Percentiles rank a stretch among this genome's conserved stretches.
Evolutionary conservation across 2,888 invertebrate genomes (phyloP).

Genomic region (Phyllotreta cruciferae): DNA sequence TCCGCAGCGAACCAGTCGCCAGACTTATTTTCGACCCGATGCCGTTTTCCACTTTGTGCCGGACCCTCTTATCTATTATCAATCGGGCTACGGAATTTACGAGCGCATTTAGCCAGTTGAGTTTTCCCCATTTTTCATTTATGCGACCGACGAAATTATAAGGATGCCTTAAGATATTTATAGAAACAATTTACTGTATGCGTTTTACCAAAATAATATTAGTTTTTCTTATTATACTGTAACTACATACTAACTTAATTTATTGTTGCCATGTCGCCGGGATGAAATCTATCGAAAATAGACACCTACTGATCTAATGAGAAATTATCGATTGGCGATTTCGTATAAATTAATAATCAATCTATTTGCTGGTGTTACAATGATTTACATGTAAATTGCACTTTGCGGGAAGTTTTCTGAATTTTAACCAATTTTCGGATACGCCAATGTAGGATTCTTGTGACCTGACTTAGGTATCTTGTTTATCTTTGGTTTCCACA

Average conservation of each 20-base stretch:
- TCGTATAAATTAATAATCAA: no score
- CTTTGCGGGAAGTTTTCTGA: neutral
- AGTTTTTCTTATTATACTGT: no score
- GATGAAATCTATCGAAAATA: no score
- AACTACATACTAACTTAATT: no score
- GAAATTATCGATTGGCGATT: no score
- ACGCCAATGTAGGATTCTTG: slow-evolving; percentile 10
- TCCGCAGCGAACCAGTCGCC: slow-evolving; percentile 31
- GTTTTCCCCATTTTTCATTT: no score
- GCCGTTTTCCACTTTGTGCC: slow-evolving; percentile 9
- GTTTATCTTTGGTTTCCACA: slow-evolving; percentile 13
- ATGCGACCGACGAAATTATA: no score
- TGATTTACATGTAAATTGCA: slow-evolving; percentile 10
- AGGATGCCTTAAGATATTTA: no score
- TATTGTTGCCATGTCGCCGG: no score
- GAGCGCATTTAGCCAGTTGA: slow-evolving; percentile 8
- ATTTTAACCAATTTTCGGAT: neutral
- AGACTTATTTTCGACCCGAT: slow-evolving; percentile 31
- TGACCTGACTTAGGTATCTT: slow-evolving; percentile 2
- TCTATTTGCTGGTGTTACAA: neutral
- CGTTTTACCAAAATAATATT: no score
- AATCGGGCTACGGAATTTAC: slow-evolving; percentile 7
- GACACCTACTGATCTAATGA: no score
- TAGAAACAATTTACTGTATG: no score
- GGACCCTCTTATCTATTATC: slow-evolving; percentile 15